phyloP scores from a whole-genome alignment of 1,140 invertebrate species.

The Drosophila burlai region DNA sequence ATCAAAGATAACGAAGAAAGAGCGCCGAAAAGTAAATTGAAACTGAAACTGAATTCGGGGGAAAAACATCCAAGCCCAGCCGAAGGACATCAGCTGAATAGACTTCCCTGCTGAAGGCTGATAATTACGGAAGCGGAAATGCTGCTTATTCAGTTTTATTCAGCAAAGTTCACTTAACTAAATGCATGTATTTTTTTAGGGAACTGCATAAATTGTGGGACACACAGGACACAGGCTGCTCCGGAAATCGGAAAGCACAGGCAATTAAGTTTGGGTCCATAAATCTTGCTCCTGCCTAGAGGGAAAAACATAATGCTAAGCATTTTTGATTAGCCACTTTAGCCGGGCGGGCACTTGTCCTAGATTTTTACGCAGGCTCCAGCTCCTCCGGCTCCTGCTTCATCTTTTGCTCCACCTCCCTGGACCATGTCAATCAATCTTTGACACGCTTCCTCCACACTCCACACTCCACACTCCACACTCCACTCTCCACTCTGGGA shows the following conservation, averaged over 20 bases:
- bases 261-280: slow-evolving; percentile 27
- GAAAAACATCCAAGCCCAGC: not conserved
- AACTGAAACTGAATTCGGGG: slow-evolving; percentile 15
- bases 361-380: slow-evolving; percentile 31
- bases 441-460: slow-evolving; percentile 16
- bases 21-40: slow-evolving; percentile 57
- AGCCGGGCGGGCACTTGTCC: slow-evolving; percentile 10
- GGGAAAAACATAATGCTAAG: slow-evolving; percentile 16
- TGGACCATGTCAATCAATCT: slow-evolving; percentile 50
- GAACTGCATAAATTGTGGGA: not conserved
- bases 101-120: not conserved
- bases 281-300: slow-evolving; percentile 16
- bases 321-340: slow-evolving; percentile 40
- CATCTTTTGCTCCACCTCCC: not conserved
- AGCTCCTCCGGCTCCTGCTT: not conserved
- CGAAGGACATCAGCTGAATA: not conserved
- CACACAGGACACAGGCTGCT: too few species aligned
- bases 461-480: not conserved
- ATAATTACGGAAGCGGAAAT: not conserved
- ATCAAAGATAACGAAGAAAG: slow-evolving; percentile 71
- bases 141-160: not conserved
- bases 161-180: not conserved
- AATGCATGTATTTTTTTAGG: not conserved
- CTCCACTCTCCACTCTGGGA: too few species aligned
- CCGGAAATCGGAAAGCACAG: not conserved